These are phyloP conservation scores for Aulostomus chinensis DNA, from an alignment of 2,797 vertebrate species.

Conservation along the genomic window DNA sequence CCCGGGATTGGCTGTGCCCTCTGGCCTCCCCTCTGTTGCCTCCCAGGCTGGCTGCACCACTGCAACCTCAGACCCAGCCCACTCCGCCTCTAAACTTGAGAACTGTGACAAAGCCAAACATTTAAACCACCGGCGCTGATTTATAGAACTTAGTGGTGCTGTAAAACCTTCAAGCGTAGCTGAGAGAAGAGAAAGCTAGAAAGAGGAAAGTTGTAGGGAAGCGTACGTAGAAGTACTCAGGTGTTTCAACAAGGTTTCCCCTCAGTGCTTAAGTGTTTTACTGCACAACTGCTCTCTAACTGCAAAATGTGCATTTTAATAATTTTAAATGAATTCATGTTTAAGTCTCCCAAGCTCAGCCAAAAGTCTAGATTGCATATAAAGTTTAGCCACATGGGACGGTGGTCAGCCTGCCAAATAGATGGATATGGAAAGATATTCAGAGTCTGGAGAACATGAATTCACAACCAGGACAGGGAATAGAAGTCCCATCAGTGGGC, in stretches of 20 bases:
- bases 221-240: slow-evolving; percentile 43
- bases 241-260: slow-evolving; percentile 46
- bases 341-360: slow-evolving; percentile 47
- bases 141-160: slow-evolving; percentile 66
- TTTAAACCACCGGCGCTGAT: slow-evolving; percentile 68
- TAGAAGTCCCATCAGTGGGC: slow-evolving; percentile 75
- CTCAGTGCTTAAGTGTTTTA: slow-evolving; percentile 46
- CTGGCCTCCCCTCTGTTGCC: slow-evolving; percentile 41
- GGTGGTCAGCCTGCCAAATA: slow-evolving; percentile 60
- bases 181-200: slow-evolving; percentile 19
- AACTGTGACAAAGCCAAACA: slow-evolving; percentile 76
- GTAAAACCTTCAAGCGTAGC: slow-evolving; percentile 67
- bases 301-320: slow-evolving; percentile 62
- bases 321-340: slow-evolving; percentile 58
- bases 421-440: slow-evolving; percentile 73
- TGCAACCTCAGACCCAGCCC: slow-evolving; percentile 48
- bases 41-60: slow-evolving; percentile 57
- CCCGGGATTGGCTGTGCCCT: slow-evolving; percentile 22
- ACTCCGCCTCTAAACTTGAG: slow-evolving; percentile 67
- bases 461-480: slow-evolving; percentile 79
- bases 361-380: slow-evolving; percentile 53
- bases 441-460: slow-evolving; percentile 71
- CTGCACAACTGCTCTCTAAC: slow-evolving; percentile 40
- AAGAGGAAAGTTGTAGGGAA: slow-evolving; percentile 45
- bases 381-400: slow-evolving; percentile 62